Percentiles rank a stretch among this genome's conserved stretches.
These are phyloP conservation scores for Syngnathus acus DNA, from an alignment of 2,797 vertebrate genomes.

Conservation along the genomic window DNA sequence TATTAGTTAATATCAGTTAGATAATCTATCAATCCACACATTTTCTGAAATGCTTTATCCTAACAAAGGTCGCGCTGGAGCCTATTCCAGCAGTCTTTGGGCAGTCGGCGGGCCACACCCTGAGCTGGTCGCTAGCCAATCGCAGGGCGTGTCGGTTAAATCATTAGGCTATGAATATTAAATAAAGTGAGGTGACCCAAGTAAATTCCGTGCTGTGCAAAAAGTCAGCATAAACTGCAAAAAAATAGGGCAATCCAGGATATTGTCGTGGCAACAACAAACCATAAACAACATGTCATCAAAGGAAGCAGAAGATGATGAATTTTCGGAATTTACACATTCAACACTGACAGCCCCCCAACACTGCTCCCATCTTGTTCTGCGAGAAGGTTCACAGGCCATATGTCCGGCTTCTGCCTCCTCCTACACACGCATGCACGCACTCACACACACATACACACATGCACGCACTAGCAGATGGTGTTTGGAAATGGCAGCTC, in stretches of 20 bases:
- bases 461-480: constrained; percentile 56
- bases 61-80: not conserved
- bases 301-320: not conserved
- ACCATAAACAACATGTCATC: not conserved
- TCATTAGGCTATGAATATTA: too few relatives aligned
- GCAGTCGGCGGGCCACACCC: not conserved
- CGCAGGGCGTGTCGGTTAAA: not conserved
- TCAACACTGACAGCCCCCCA: constrained; percentile 4
- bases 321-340: not conserved
- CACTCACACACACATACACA: constrained; percentile 39
- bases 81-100: not conserved
- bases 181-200: too few relatives aligned
- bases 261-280: not conserved
- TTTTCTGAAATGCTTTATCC: not conserved
- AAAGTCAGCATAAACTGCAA: not conserved
- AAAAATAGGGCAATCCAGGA: not conserved
- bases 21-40: too few relatives aligned
- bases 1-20: too few relatives aligned
- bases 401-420: constrained; percentile 28
- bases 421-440: constrained; percentile 12
- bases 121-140: too few relatives aligned
- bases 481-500: constrained; percentile 35
- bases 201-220: not conserved
- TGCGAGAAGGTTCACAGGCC: constrained; percentile 45
- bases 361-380: constrained; percentile 15